phyloP scores from a whole-genome alignment of 35 echinoderm and acorn worm species.

The Nesometra sesokonis region DNA sequence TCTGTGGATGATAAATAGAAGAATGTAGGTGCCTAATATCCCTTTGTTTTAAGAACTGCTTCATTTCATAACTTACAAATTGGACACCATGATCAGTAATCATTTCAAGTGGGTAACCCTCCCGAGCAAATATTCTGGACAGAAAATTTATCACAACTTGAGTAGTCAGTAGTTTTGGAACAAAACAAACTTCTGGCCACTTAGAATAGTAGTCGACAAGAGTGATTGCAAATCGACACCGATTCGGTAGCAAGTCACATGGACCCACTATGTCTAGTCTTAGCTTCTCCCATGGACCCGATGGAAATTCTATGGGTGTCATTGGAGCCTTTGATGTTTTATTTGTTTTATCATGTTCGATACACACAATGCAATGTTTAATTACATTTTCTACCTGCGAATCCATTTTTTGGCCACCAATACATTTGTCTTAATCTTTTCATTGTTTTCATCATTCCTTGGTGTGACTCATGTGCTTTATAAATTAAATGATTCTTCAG shows the following conservation, averaged over 20 bases:
- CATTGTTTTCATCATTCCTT: too few species aligned
- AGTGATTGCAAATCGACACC: constrained; percentile 41
- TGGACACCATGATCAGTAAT: constrained; percentile 52
- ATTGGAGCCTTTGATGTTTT: too few species aligned
- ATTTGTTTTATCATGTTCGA: too few species aligned
- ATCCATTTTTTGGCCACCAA: too few species aligned
- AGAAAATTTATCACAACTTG: constrained; percentile 28
- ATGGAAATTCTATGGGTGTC: too few species aligned
- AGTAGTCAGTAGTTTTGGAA: constrained; percentile 7
- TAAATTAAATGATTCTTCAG: too few species aligned
- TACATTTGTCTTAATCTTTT: too few species aligned
- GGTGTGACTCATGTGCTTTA: too few species aligned
- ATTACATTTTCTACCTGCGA: too few species aligned
- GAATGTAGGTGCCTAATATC: constrained; percentile 36
- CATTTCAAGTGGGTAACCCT: constrained; percentile 31
- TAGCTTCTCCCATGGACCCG: constrained; percentile 50
- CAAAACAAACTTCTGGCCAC: constrained; percentile 51
- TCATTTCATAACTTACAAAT: constrained; percentile 44
- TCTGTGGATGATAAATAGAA: constrained; percentile 37
- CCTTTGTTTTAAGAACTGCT: constrained; percentile 13
- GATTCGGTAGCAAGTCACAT: constrained; percentile 10
- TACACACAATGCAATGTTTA: too few species aligned
- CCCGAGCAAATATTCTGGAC: constrained; percentile 23
- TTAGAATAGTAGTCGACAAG: constrained; percentile 46
- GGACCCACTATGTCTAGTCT: constrained; percentile 44